Base-by-base conservation (phyloP, 1,140 invertebrate species). In the Macrosteles quadrilineatus region DNA sequence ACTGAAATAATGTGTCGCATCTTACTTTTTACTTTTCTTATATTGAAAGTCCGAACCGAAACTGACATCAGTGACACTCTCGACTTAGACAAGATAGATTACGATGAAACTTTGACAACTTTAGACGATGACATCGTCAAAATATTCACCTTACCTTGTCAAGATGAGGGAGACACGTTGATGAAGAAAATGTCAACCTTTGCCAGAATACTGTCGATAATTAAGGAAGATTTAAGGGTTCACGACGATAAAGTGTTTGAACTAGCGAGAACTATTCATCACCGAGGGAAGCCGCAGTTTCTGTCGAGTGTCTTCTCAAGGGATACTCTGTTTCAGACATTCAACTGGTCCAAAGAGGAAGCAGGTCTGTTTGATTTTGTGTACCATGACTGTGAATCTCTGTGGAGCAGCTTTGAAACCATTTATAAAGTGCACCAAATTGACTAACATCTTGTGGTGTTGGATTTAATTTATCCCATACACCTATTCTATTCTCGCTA, bases 301-400 rank as follows among this genome's bases (percentile, higher is more conserved):
- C 47, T 50, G n/a, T 19, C 14, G 3, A 9, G 14, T 19, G 21
- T 50, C 4, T 19, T 21, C n/a, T 50, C 47, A 3, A 50, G 47
- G 21, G n/a, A 50, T n/a, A 50, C 47, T 4, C 47, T 50, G 4
- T 50, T 17, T 19, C 47, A 50, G n/a, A 50, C 47, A 9, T 50
- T 50, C 47, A 50, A 19, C 4, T 50, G 47, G 47, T 50, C 47
- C 4, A 4, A 50, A 50, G 3, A 17, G 21, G 47, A 50, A 50
- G 21, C 21, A 21, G 47, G 47, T 9, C n/a, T 50, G n/a, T 50
- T 50, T 19, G 47, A 50, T n/a, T 50, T 50, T 50, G 4, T 50
- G 4, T 50, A 50, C n/a, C 47, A 50, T 19, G 47, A 50, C 47
- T 50, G 47, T 50, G 47, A 50, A 19, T 50, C 47, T 19, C 47